Base-by-base conservation (phyloP, 2,113 vertebrate genomes). In the Sander vitreus region DNA sequence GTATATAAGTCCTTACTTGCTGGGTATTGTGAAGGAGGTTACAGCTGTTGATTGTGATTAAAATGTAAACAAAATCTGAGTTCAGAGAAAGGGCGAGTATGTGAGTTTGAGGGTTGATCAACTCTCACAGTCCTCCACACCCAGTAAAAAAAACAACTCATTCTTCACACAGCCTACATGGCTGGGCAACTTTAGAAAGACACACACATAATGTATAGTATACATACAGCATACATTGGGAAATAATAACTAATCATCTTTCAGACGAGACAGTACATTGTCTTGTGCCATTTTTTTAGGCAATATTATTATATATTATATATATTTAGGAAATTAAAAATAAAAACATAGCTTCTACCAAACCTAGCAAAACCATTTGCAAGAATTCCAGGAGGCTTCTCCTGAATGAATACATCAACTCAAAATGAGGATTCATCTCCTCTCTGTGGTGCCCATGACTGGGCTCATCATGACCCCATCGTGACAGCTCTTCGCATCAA, bases 41-140 rank as follows among this genome's bases (percentile, higher is more conserved):
- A 93, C 92, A 88, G 91, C 91, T 93, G 92, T 93, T 95, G 94
- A 95, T 94, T 95, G 93, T 91, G 95, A 94, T 94, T 95, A 79
- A 88, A 92, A 95, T 94, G 94, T 94, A 95, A 95, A 95, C 92
- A 95, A 89, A 94, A 85, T 85, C 73, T 0, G 85, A 89, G 93
- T 95, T 94, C 93, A 93, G 83, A 75, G 78, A 90, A 67, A 93
- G 93, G 93, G 83, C 88, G 72, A 89, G 87, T 89, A 86, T 92
- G 92, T 85, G 89, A 91, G 92, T 92, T 80, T 85, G 71, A 88
- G 81, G 78, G 79, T 73, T 90, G 91, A 94, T 90, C 91, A 84
- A 73, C 79, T 82, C 75, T 59, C 78, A 76, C 60, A 84, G 36
- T 59, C 43, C 59, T 88, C 78, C 79, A 89, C 81, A 76, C 88